phyloP scores from a whole-genome alignment of 2,888 invertebrate genomes.

The Xestia c-nigrum region DNA sequence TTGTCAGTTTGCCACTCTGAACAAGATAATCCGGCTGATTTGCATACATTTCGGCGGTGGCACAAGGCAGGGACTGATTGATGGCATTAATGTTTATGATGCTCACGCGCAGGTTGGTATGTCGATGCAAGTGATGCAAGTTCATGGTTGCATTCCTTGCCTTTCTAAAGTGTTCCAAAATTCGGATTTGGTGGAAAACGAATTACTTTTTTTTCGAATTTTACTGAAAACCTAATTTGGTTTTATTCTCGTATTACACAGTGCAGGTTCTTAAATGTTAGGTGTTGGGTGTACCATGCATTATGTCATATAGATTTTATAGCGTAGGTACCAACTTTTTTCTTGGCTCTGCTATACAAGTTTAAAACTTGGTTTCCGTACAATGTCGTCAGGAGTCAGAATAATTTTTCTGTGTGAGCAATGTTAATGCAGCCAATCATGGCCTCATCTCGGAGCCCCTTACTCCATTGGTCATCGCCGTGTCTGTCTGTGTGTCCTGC shows the following conservation, averaged over 20 bases:
- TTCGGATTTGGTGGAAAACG: neutral
- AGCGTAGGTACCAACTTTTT: neutral
- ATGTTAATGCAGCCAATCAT: neutral
- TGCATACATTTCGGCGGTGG: slow-evolving; percentile 57
- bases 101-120: slow-evolving; percentile 41
- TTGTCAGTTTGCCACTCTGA: slow-evolving; percentile 15
- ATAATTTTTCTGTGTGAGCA: neutral
- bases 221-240: neutral
- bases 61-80: slow-evolving; percentile 55
- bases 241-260: neutral
- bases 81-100: slow-evolving; percentile 27
- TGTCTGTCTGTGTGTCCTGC: neutral
- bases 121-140: slow-evolving; percentile 31
- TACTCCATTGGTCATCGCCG: neutral
- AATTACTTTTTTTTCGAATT: neutral
- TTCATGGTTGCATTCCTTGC: slow-evolving; percentile 33
- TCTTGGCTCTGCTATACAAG: neutral
- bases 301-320: neutral
- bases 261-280: neutral
- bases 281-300: neutral
- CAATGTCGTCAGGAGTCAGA: neutral
- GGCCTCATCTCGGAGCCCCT: neutral
- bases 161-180: slow-evolving; percentile 41
- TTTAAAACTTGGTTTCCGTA: neutral
- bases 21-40: slow-evolving; percentile 59